These are phyloP conservation scores for Damaliscus lunatus DNA, from an alignment of 2,113 vertebrate genomes.

Conservation along the genomic window DNA sequence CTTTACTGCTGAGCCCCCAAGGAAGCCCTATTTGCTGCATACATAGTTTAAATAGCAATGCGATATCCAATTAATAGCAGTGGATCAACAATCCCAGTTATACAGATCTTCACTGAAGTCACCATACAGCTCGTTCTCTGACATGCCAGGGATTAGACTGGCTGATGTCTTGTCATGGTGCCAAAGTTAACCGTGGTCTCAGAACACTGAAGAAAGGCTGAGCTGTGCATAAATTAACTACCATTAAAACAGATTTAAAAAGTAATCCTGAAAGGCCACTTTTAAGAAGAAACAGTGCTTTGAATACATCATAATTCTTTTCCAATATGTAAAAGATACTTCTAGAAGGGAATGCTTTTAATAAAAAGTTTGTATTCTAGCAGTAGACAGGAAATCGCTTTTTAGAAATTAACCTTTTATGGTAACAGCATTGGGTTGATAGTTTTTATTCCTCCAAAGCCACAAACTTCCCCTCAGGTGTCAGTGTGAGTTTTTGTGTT, in stretches of 20 bases:
- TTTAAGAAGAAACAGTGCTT: constrained; percentile 34
- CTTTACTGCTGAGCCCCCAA: neutral
- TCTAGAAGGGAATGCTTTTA: constrained; percentile 2
- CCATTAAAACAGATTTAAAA: constrained; percentile 56
- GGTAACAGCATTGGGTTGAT: neutral
- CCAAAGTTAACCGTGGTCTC: constrained; percentile 10
- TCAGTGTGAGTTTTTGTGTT: neutral
- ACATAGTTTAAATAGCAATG: neutral
- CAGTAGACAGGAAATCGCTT: neutral
- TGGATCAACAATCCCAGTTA: neutral
- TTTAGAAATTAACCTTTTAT: constrained; percentile 9
- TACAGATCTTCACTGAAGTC: neutral
- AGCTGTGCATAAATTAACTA: constrained; percentile 45
- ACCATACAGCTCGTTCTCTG: neutral
- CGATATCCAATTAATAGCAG: neutral
- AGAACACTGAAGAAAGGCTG: neutral
- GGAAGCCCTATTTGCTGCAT: neutral
- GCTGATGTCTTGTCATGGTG: neutral
- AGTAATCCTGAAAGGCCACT: constrained; percentile 42
- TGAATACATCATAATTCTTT: constrained; percentile 53
- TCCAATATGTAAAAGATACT: constrained; percentile 40
- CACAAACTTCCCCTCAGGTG: neutral
- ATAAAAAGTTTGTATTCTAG: neutral
- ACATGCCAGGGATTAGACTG: neutral
- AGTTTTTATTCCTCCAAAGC: neutral